These are phyloP conservation scores for Drosophila busckii DNA, from an alignment of 1,140 invertebrate genomes.

Conservation along the genomic window DNA sequence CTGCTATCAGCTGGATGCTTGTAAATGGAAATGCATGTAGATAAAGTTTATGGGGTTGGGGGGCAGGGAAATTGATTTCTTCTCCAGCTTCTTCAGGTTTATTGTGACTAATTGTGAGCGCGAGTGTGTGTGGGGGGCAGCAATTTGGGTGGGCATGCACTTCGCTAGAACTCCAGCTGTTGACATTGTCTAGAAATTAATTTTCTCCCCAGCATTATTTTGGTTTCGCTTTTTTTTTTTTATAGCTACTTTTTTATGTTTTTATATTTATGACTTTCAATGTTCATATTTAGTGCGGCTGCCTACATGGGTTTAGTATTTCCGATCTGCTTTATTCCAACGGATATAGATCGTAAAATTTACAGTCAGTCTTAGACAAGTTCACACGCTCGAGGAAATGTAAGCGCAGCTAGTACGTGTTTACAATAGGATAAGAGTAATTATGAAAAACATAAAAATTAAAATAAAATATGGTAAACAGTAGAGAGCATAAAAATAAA, in stretches of 20 bases:
- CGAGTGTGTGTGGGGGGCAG: slow-evolving; percentile 2
- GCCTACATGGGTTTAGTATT: slow-evolving; percentile 41
- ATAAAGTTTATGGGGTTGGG: slow-evolving; percentile 38
- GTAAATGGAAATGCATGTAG: slow-evolving; percentile 73
- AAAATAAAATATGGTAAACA: neutral
- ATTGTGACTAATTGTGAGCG: slow-evolving; percentile 64
- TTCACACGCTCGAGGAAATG: slow-evolving; percentile 41
- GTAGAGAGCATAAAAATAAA: too few relatives aligned
- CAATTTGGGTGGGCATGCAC: slow-evolving; percentile 58
- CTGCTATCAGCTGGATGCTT: slow-evolving; percentile 28
- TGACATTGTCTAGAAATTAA: slow-evolving; percentile 57
- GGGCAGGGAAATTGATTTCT: slow-evolving; percentile 49
- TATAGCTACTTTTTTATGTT: slow-evolving; percentile 54
- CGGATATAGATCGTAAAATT: slow-evolving; percentile 68
- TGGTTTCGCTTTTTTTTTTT: slow-evolving; percentile 35
- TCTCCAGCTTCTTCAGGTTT: slow-evolving; percentile 1
- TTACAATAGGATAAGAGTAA: neutral
- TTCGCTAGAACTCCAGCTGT: slow-evolving; percentile 61
- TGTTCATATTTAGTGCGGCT: slow-evolving; percentile 68
- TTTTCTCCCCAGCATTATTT: slow-evolving; percentile 23
- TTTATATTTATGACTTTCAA: slow-evolving; percentile 69
- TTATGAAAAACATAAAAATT: slow-evolving; percentile 6
- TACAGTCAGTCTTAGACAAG: slow-evolving; percentile 34
- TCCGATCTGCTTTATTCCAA: slow-evolving; percentile 20
- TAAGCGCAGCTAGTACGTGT: neutral